Percentiles rank a stretch among this genome's conserved stretches.
Evolutionary conservation across 2,888 invertebrate species (phyloP).

Genomic region (Eucera pruinosa): DNA sequence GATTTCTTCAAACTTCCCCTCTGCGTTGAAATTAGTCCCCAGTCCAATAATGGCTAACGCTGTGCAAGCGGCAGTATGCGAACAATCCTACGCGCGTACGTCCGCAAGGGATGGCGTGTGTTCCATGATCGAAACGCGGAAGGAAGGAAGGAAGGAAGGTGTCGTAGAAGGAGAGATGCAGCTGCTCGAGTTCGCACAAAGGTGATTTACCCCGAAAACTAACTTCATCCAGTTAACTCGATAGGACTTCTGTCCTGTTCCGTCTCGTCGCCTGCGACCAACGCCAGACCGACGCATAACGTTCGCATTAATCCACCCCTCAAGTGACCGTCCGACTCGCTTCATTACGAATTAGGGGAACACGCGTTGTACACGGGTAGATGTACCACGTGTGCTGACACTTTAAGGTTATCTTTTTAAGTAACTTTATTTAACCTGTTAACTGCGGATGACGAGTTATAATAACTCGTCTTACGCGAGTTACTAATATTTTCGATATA

Average conservation of each 20-base stretch:
- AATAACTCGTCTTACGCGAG: too few species aligned
- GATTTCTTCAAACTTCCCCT: slow-evolving; percentile 7
- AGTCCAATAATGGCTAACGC: slow-evolving; percentile 3
- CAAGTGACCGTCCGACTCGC: slow-evolving; percentile 35
- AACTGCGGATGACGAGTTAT: too few species aligned
- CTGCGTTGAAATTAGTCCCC: neutral
- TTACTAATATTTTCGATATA: too few species aligned
- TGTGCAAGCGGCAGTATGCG: slow-evolving; percentile 21
- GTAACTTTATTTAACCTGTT: too few species aligned
- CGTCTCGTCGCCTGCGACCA: slow-evolving; percentile 32
- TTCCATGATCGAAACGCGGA: slow-evolving; percentile 16
- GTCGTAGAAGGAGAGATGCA: slow-evolving; percentile 3
- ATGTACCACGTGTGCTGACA: too few species aligned
- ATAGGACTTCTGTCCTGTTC: slow-evolving; percentile 67
- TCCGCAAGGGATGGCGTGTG: neutral
- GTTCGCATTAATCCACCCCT: slow-evolving; percentile 34
- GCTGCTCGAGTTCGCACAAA: slow-evolving; percentile 61
- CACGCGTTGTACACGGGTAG: too few species aligned
- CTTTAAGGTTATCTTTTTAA: too few species aligned
- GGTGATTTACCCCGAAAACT: slow-evolving; percentile 72
- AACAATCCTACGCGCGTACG: slow-evolving; percentile 25
- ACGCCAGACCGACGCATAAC: slow-evolving; percentile 26
- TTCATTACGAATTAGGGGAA: slow-evolving; percentile 25
- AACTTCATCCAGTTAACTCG: slow-evolving; percentile 68
- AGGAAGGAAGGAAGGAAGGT: slow-evolving; percentile 22